These are phyloP conservation scores for Caenorhabditis drosophilae DNA, from an alignment of 2,888 invertebrate species.

Conservation along the genomic window DNA sequence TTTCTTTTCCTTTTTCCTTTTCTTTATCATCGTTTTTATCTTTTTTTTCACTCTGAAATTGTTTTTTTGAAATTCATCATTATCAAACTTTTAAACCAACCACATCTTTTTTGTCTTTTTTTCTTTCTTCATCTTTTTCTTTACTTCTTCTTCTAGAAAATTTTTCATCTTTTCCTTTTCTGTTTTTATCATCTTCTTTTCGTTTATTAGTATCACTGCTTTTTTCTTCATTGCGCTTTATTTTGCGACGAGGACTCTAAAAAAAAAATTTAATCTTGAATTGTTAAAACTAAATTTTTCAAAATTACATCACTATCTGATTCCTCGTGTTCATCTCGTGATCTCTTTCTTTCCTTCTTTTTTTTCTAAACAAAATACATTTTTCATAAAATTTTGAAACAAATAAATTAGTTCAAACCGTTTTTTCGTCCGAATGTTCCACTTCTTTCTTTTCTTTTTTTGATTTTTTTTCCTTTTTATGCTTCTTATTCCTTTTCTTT, in stretches of 20 bases:
- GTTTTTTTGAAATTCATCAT: background rate
- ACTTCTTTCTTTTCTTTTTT: slow-evolving; percentile 11
- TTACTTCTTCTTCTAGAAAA: background rate
- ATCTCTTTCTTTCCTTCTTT: slow-evolving; percentile 11
- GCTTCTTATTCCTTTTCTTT: slow-evolving; percentile 12
- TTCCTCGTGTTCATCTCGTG: background rate
- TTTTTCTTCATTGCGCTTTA: background rate
- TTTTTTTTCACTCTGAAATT: no score
- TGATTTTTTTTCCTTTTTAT: slow-evolving; percentile 23
- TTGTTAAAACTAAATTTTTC: background rate
- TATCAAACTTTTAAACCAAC: background rate
- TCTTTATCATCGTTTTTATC: no score
- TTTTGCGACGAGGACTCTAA: background rate
- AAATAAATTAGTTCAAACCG: no score
- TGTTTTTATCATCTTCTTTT: background rate
- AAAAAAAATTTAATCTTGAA: background rate
- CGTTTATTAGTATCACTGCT: background rate
- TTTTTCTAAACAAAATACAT: no score
- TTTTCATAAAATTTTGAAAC: no score
- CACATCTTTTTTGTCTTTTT: background rate
- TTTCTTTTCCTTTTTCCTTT: background rate
- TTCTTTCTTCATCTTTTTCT: background rate
- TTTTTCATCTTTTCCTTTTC: background rate
- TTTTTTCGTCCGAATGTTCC: slow-evolving; percentile 4
- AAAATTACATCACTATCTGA: slow-evolving; percentile 5